These are phyloP conservation scores for Lithobius niger DNA, from an alignment of 1,140 invertebrate species.

Conservation along the genomic window DNA sequence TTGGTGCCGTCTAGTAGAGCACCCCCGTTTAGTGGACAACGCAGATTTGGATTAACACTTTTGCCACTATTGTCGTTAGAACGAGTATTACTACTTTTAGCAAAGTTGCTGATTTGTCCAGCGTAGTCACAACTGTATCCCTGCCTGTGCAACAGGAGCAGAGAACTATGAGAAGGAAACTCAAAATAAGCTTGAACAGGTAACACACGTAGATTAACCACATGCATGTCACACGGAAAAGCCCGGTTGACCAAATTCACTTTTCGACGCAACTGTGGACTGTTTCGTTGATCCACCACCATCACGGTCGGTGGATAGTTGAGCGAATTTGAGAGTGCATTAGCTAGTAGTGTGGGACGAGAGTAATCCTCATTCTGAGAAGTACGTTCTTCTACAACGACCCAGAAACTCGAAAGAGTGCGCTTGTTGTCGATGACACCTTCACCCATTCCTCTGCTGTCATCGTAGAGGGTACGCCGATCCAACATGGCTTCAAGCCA, in stretches of 20 bases:
- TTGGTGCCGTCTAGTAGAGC: conserved; percentile 32
- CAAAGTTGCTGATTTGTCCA: conserved; percentile 7
- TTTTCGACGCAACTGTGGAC: conserved; percentile 20
- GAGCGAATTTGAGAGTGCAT: conserved; percentile 51
- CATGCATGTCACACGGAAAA: conserved; percentile 69
- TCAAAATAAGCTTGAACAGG: conserved; percentile 52
- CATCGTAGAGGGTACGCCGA: conserved; percentile 65
- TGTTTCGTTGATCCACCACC: conserved; percentile 41
- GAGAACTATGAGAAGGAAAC: conserved; percentile 59
- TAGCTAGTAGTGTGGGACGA: conserved; percentile 50
- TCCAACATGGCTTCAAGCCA: conserved; percentile 53
- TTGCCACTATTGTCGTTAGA: too few relatives aligned
- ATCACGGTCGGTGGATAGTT: conserved; percentile 60
- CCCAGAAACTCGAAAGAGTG: conserved; percentile 62
- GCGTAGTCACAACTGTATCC: conserved; percentile 26
- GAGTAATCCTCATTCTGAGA: conserved; percentile 32
- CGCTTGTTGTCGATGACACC: conserved; percentile 73
- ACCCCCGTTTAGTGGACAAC: conserved; percentile 4
- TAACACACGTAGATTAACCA: conserved; percentile 67
- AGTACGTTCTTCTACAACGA: conserved; percentile 53
- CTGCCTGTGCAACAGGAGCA: conserved; percentile 63
- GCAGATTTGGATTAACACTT: too few relatives aligned
- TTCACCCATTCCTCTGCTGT: conserved; percentile 74
- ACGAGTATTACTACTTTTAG: too few relatives aligned
- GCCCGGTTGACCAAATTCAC: conserved; percentile 45